Evolutionary conservation across 2,113 vertebrate species (phyloP), one percentile per base, ranked within the genome.

Genomic region (Ictalurus punctatus): DNA sequence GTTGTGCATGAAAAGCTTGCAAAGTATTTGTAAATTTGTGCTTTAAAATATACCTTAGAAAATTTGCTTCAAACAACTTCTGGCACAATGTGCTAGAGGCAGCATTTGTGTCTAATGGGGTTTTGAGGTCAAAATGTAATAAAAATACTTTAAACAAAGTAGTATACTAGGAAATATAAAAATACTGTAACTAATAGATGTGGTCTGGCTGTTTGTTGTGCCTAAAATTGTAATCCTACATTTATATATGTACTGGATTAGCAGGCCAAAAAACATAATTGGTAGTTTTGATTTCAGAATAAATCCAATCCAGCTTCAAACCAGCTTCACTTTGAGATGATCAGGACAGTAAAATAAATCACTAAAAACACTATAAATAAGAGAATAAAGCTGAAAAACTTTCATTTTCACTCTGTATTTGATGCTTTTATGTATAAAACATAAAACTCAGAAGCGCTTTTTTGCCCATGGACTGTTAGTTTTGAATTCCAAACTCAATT

Each of bases 401-500:
- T 73, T 88, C 86, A 83, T 83, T 81, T 56, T 79, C 59, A 65
- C 58, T 61, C 19, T 13, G 12, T 6, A 52, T 27, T 48, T 85
- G 52, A 61, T 78, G 73, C 30, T 80, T 48, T 23, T 44, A 40
- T 63, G n/a, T 27, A 44, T 34, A 71, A 85, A 44, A 86, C 58
- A 76, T 59, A 80, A 87, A 87, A 84, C 84, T 74, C 67, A 79
- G 65, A 87, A 89, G 85, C 87, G 87, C 67, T 87, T 30, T 86
- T 74, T 85, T 27, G 13, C 59, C 78, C 74, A 65, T 10, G 52
- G 30, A 81, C 48, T 86, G 87, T 89, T 89, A 81, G 91, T 83
- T 91, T 86, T 90, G 80, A 73, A 85, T 83, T 88, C 73, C 69
- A 82, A 86, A 58, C 25, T 34, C 74, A n/a, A 63, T 87, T 83